These are phyloP conservation scores for Cydia amplana DNA, from an alignment of 1,140 invertebrate species.

Conservation along the genomic window DNA sequence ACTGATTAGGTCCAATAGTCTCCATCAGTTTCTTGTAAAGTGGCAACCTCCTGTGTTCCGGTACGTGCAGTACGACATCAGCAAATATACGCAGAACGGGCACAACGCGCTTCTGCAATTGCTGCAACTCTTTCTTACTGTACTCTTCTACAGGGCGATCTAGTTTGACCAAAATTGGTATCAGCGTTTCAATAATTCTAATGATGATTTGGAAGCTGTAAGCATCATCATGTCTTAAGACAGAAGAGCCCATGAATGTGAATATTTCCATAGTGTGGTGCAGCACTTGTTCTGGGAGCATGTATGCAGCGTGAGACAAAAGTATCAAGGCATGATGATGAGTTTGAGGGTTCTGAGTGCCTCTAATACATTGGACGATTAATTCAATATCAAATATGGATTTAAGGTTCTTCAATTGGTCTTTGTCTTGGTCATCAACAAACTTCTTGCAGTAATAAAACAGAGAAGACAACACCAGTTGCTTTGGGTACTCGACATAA, in stretches of 20 bases:
- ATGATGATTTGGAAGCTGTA: conserved; percentile 96
- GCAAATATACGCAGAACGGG: conserved; percentile 93
- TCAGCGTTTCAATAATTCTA: conserved; percentile 93
- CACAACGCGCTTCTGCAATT: conserved; percentile 78
- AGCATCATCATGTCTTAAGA: conserved; percentile 94
- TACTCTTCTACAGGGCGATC: conserved; percentile 76
- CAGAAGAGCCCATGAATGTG: conserved; percentile 95
- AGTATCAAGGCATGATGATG: conserved; percentile 94
- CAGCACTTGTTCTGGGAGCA: conserved; percentile 90
- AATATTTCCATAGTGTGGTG: conserved; percentile 97
- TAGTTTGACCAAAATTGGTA: conserved; percentile 88
- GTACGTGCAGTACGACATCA: conserved; percentile 92
- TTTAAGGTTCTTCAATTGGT: conserved; percentile 79
- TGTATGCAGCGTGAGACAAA: conserved; percentile 86
- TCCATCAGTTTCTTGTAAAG: conserved; percentile 90
- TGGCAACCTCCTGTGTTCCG: conserved; percentile 90
- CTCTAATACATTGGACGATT: conserved; percentile 92
- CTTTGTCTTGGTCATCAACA: conserved; percentile 69
- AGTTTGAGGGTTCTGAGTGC: conserved; percentile 95
- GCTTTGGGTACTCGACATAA: conserved; percentile 93
- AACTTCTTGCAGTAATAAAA: conserved; percentile 85
- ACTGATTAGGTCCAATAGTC: conserved; percentile 84
- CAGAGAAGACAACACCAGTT: conserved; percentile 89
- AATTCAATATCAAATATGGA: conserved; percentile 88
- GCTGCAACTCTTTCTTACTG: conserved; percentile 71